Percentiles rank a stretch among this genome's conserved stretches.
These are phyloP conservation scores for Peromyscus melanophrys DNA, from an alignment of 2,797 vertebrate species.

Conservation along the genomic window DNA sequence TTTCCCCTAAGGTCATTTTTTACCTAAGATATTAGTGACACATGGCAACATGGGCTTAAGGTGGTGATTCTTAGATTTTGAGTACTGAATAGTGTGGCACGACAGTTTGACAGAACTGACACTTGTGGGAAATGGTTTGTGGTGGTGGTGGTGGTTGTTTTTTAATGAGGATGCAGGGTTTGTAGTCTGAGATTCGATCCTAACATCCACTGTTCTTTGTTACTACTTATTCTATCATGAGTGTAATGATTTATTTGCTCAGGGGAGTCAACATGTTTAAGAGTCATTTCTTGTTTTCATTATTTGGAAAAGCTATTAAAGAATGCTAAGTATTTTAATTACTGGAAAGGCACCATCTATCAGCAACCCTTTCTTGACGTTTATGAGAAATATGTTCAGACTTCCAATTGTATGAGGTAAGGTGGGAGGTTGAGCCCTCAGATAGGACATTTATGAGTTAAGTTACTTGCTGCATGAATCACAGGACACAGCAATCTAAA, in stretches of 20 bases:
- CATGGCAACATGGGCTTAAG: not conserved
- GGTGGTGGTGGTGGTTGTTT: not conserved
- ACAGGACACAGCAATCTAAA: not conserved
- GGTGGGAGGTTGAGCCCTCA: not conserved
- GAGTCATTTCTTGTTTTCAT: conserved; percentile 53
- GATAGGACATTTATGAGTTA: not conserved
- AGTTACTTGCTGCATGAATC: not conserved
- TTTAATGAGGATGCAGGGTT: not conserved
- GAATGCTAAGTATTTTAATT: not conserved
- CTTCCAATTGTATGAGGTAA: not conserved
- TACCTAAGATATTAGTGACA: not conserved
- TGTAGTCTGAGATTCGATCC: not conserved
- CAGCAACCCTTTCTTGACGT: not conserved
- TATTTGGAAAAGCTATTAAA: not conserved
- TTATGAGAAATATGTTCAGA: conserved; percentile 9
- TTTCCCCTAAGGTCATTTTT: not conserved
- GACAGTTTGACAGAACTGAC: not conserved
- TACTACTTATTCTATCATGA: not conserved
- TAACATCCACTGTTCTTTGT: not conserved
- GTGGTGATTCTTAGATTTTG: not conserved
- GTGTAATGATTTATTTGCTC: not conserved
- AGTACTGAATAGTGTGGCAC: not conserved
- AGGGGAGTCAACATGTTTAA: not conserved
- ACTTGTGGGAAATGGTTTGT: not conserved
- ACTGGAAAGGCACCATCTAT: not conserved